Conservation (phyloP, 2,797 vertebrate genomes). For the Leucoraja ocellata region DNA sequence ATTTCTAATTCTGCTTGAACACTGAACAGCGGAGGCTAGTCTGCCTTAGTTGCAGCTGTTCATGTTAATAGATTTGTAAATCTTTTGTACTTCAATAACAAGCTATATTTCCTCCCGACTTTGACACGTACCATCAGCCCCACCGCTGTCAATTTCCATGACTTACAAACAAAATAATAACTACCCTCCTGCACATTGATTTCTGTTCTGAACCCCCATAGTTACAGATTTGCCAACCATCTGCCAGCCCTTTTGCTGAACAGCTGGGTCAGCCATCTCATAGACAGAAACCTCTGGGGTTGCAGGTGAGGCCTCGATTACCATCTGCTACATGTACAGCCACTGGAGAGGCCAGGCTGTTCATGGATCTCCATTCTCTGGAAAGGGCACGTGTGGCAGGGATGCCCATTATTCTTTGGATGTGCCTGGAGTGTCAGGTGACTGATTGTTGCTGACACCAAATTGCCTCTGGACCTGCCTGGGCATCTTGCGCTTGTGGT, state of each 20-base stretch:
- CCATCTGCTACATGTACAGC: not conserved
- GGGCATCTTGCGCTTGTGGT: not conserved
- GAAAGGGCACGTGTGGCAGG: not conserved
- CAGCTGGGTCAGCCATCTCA: slow-evolving; percentile 16
- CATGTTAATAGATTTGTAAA: not conserved
- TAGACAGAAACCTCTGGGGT: not conserved
- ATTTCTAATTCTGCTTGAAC: slow-evolving; percentile 18
- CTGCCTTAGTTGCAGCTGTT: slow-evolving; percentile 14
- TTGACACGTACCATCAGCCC: slow-evolving; percentile 8
- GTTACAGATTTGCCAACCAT: slow-evolving; percentile 6
- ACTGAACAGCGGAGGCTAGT: not conserved
- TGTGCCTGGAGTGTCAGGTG: not conserved
- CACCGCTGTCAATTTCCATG: slow-evolving; percentile 5
- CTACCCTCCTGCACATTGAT: not conserved
- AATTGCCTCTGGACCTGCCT: not conserved
- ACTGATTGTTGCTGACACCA: slow-evolving; percentile 15
- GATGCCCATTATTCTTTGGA: too few species aligned
- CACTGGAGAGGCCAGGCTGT: not conserved
- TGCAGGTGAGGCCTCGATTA: slow-evolving; percentile 22
- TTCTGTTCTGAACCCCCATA: slow-evolving; percentile 20
- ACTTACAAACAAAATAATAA: slow-evolving; percentile 22
- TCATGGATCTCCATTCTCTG: not conserved
- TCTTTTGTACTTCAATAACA: slow-evolving; percentile 29
- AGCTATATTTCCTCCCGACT: slow-evolving; percentile 10
- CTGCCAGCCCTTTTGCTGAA: not conserved